Base-by-base conservation (phyloP, 1,140 invertebrate genomes). In the Drosophila kohkoa region DNA sequence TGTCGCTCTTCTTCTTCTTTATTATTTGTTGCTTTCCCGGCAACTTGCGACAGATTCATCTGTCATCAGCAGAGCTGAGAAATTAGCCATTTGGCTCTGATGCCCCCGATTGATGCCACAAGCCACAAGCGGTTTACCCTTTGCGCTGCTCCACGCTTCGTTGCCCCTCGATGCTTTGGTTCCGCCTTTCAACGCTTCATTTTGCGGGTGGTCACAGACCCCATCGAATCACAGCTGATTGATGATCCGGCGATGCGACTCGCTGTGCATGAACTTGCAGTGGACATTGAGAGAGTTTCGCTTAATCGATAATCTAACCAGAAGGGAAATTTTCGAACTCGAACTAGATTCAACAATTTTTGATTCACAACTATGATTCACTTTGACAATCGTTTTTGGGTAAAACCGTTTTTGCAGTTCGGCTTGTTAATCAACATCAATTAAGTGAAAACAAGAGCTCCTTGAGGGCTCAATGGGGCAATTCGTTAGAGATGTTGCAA, bases 21-120 rank as follows among this genome's bases (percentile, higher is more conserved):
- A 25, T 25, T 25, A 25, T 25, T 25, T 8, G 15, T 20, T 15
- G 57, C 51, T 65, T 54, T 55, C 63, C 35, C 35, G 35, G 13
- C 54, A 15, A 10, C 67, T 57, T 41, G 67, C 38, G 46, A 60
- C 66, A 69, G 41, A 54, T 54, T 54, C 58, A 43, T 54, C 38
- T 54, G 35, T 8, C 46, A 57, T 41, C 35, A 25, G 30, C 51
- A 35, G 20, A 25, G 10, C 11, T 57, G 28, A 25, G 15, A 35
- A 46, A 38, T 16, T 30, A 54, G 11, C 48, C 48, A 51, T 25
- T 6, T 38, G 35, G 35, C 20, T 25, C 20, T n/a, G 5, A 30
- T 55, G 52, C 32, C 30, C 15, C 35, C 32, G 16, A 57, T 57
- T 57, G 35, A 20, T 57, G 54, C 35, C 20, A 25, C 28, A 11